phyloP scores from a whole-genome alignment of 2,888 invertebrate genomes.

The Hypsopygia costalis region DNA sequence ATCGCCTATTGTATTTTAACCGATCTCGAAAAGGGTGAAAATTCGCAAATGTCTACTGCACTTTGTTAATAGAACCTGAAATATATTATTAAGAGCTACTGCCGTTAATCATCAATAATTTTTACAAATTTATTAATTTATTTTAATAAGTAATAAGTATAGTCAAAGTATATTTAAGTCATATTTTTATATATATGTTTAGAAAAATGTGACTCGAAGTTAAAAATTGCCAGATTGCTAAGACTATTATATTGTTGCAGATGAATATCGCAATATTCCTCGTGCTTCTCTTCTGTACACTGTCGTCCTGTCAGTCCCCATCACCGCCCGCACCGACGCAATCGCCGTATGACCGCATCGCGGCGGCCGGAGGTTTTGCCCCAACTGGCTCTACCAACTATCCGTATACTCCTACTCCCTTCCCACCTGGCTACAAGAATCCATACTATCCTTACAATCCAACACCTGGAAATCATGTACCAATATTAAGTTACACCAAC shows the following conservation, averaged over 20 bases:
- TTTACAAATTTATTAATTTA: too few relatives aligned
- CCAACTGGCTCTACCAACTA: slow-evolving; percentile 20
- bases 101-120: too few relatives aligned
- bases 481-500: slow-evolving; percentile 75
- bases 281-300: slow-evolving; percentile 17
- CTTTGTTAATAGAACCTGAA: too few relatives aligned
- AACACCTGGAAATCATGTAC: slow-evolving; percentile 51
- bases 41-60: too few relatives aligned
- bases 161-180: too few relatives aligned
- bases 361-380: slow-evolving; percentile 16
- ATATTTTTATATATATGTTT: too few relatives aligned
- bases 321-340: slow-evolving; percentile 17
- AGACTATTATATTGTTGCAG: slow-evolving; percentile 20
- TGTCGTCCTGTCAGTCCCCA: slow-evolving; percentile 15
- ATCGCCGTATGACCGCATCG: slow-evolving; percentile 15
- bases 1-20: too few relatives aligned
- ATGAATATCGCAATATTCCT: slow-evolving; percentile 25
- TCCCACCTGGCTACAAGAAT: slow-evolving; percentile 38
- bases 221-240: too few relatives aligned
- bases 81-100: too few relatives aligned
- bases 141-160: too few relatives aligned
- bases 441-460: slow-evolving; percentile 36
- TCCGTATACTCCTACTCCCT: slow-evolving; percentile 22
- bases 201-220: too few relatives aligned
- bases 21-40: too few relatives aligned